Base-by-base conservation (phyloP, 1,140 invertebrate species). In the Lutraria rhynchaena region DNA sequence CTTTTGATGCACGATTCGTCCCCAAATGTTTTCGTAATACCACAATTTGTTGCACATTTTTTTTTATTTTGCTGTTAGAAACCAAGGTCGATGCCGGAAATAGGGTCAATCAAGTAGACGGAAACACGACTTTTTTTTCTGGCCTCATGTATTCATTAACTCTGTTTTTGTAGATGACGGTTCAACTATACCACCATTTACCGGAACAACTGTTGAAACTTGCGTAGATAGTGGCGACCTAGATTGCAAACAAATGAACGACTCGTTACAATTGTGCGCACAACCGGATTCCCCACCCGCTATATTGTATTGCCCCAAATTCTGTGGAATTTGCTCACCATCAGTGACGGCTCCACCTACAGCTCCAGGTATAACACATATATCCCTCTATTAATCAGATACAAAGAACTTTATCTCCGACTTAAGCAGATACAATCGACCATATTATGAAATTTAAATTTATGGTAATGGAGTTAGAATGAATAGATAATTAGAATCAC, bases 211-310 rank as follows among this genome's bases (percentile, higher is more conserved):
- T 24, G 46, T 51, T 29, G 75, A 78, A 29, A 58, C 51, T 29
- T 78, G 75, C 57, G n/a, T 41, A 29, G 75, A 78, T 51, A 78
- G 37, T 33, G 44, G 44, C 13, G 61, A 65, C 29, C 15, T 78
- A 22, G 63, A 78, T 46, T 78, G 75, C 41, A 31, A 27, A 37
- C 35, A 58, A 17, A 67, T 78, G 75, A 78, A 78, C 63, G 60
- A 31, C 24, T 46, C 75, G 9, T 37, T 78, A 0, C 37, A 53
- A 17, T 31, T 78, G 3, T 78, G 75, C 24, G 33, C 33, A 4
- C 51, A 78, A 19, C 53, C 53, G 15, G 35, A 55, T 57, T 53
- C 75, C 46, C 75, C 63, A 44, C 75, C 75, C 44, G 44, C 63
- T 13, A 41, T 67, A 4, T 29, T 78, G 35, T 78, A 78, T 31